phyloP scores from a whole-genome alignment of 2,797 vertebrate species.

The Ambastaia sidthimunki region DNA sequence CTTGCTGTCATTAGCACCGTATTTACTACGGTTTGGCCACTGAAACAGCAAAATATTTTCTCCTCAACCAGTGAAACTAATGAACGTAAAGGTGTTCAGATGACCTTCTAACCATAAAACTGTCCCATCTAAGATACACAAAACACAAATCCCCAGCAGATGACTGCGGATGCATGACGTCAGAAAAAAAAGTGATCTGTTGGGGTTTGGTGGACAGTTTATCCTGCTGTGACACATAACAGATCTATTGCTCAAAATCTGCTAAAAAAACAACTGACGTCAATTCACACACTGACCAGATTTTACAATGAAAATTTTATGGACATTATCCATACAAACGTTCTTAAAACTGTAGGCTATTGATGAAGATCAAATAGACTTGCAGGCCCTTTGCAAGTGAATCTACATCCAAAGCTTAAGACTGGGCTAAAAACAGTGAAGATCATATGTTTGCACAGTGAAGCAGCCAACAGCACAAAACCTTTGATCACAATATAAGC shows the following conservation, averaged over 20 bases:
- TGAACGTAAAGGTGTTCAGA: not conserved
- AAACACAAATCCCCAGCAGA: conserved; percentile 5
- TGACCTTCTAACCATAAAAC: conserved; percentile 6
- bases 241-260: conserved; percentile 9
- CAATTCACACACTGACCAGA: not conserved
- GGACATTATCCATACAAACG: not conserved
- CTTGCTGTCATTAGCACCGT: not conserved
- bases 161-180: conserved; percentile 10
- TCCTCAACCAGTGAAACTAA: too few species aligned
- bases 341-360: not conserved
- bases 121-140: not conserved
- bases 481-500: not conserved
- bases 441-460: conserved; percentile 3
- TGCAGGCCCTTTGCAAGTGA: not conserved
- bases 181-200: not conserved
- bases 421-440: conserved; percentile 4
- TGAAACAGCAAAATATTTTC: too few species aligned
- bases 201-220: not conserved
- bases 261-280: conserved; percentile 24
- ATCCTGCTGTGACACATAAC: not conserved
- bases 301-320: not conserved
- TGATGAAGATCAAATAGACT: not conserved
- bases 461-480: conserved; percentile 5
- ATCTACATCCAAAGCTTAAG: not conserved
- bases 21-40: not conserved